Evolutionary conservation across 2,113 vertebrate genomes (phyloP).

Genomic region (Psephotus haematonotus): DNA sequence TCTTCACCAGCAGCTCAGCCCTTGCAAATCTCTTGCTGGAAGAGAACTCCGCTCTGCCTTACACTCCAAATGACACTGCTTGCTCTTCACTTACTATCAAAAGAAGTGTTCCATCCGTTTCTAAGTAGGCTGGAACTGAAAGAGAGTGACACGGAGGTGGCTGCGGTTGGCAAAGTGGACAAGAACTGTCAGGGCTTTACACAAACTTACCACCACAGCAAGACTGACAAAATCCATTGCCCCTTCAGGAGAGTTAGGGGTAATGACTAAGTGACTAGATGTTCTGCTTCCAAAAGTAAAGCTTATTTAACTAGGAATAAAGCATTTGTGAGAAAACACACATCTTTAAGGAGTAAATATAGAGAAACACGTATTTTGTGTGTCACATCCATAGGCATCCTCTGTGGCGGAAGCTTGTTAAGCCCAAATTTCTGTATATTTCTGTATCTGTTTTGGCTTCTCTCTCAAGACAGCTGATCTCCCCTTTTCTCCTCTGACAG

Average conservation of each 20-base stretch:
- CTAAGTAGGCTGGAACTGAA: background rate
- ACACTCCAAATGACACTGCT: background rate
- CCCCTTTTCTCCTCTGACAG: constrained; percentile 58
- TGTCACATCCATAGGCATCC: background rate
- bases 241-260: background rate
- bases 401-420: background rate
- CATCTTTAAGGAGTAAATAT: background rate
- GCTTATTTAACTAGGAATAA: background rate
- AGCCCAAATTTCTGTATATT: constrained; percentile 33
- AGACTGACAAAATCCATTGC: background rate
- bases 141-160: rapidly evolving
- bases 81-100: background rate
- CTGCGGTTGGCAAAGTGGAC: background rate
- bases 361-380: background rate
- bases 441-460: constrained; percentile 11
- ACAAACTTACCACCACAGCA: background rate
- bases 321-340: background rate
- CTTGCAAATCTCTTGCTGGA: background rate
- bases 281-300: background rate
- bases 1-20: background rate
- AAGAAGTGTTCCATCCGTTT: background rate
- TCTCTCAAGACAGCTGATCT: constrained; percentile 56
- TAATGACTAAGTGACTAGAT: background rate
- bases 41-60: background rate
- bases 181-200: background rate